Evolutionary conservation across 2,797 vertebrate genomes (phyloP), one percentile per base, ranked within the genome.

Genomic region (Meda fulgida): DNA sequence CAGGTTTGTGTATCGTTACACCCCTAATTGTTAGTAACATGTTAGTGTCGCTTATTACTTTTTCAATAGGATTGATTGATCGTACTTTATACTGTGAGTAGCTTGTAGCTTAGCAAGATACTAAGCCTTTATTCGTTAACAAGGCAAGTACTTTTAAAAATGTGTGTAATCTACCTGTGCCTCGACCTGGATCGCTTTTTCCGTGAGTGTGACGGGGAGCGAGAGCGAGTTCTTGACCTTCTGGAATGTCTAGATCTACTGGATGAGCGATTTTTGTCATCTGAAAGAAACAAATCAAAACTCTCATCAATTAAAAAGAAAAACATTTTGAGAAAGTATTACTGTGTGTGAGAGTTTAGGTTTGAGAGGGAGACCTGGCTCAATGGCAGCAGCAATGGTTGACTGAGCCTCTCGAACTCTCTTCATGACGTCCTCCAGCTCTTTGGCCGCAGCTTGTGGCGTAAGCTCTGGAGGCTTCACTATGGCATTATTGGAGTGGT

Each of bases 401-500:
- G 95, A 98, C 90, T 99, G 97, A 53, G 97, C 97, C 92, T 99
- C 98, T 80, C 98, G 94, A 72, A 99, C 98, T 86, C 97, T 95
- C 93, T 99, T 99, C 98, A 99, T 99, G 87, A 99, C 98, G 85
- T 94, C 97, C 90, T 99, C 98, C 46, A 99, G 94, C 78, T 99
- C 97, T 92, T 99, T 99, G 58, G 98, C 98, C 81, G 98, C 98
- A 69, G 97, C 98, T 93, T 99, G 98, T 0, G 98, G 97, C 10
- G 98, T 99, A 94, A 99, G 91, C 93, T 99, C 98, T 53, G 98
- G 98, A 9, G 98, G 98, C 88, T 99, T 99, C 82, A 99, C 98
- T 85, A 99, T 99, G 91, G 98, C 98, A 81, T 99, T 99, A 93
- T 99, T 99, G 94, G 98, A 99, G 95, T 99, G 98, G 95, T 99